These are phyloP conservation scores for Nysson spinosus DNA, from an alignment of 2,888 invertebrate species.

Conservation along the genomic window DNA sequence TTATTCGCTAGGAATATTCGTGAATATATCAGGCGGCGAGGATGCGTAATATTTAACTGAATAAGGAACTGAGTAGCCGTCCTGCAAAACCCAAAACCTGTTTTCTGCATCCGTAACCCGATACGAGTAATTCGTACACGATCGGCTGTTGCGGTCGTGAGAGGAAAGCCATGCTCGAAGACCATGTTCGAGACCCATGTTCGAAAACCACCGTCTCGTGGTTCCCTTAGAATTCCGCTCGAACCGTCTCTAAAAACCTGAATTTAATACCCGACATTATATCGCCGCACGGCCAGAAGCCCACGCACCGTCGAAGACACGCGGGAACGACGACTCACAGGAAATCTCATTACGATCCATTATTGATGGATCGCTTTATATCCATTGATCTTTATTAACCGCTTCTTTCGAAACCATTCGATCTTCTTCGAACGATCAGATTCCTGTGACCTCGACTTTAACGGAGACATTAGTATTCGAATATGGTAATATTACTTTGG, in stretches of 20 bases:
- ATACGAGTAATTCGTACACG: slow-evolving; percentile 40
- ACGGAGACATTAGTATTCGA: no score
- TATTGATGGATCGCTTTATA: no score
- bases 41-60: slow-evolving; percentile 18
- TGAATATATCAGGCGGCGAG: neutral
- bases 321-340: no score
- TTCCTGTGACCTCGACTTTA: no score
- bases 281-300: slow-evolving; percentile 1
- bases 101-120: slow-evolving; percentile 45
- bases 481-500: no score
- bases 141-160: slow-evolving; percentile 32
- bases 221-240: slow-evolving; percentile 17
- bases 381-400: no score
- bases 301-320: no score
- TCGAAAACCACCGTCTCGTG: slow-evolving; percentile 37
- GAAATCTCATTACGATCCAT: no score
- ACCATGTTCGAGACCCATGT: slow-evolving; percentile 14
- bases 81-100: slow-evolving; percentile 47
- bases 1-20: no score
- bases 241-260: slow-evolving; percentile 5
- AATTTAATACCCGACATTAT: slow-evolving; percentile 13
- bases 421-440: no score
- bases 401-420: no score
- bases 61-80: slow-evolving; percentile 26
- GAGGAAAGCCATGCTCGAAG: slow-evolving; percentile 25